Evolutionary conservation across 2,113 vertebrate species (phyloP).

Genomic region (Tachysurus fulvidraco): DNA sequence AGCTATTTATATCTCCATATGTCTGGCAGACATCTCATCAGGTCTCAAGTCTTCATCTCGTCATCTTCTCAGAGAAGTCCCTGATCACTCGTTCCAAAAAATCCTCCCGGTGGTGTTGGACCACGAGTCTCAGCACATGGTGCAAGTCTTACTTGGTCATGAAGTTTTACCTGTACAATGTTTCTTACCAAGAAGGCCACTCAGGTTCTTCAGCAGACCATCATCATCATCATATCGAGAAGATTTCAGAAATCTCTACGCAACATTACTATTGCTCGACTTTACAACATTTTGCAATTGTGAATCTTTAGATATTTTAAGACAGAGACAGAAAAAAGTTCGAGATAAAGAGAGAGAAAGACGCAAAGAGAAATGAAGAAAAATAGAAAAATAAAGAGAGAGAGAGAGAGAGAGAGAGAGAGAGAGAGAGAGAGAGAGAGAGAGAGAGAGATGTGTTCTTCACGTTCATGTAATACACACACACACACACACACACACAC

Average conservation of each 20-base stretch:
- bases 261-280: neutral
- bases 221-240: too few species aligned
- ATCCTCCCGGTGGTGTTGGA: neutral
- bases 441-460: neutral
- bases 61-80: constrained; percentile 12
- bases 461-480: neutral
- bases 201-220: neutral
- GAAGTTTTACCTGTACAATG: neutral
- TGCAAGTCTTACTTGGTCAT: constrained; percentile 13
- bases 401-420: neutral
- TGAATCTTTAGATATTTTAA: neutral
- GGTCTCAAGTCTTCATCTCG: constrained; percentile 7
- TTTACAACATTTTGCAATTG: neutral
- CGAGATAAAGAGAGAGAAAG: neutral
- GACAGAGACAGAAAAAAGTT: neutral
- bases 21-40: constrained; percentile 18
- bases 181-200: neutral
- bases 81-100: constrained; percentile 9
- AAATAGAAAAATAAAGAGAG: neutral
- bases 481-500: neutral
- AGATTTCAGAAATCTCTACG: neutral
- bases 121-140: neutral
- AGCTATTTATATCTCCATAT: constrained; percentile 22
- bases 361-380: neutral
- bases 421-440: neutral